Base-by-base conservation (phyloP, 2,888 invertebrate genomes). In the Trichopoda pennipes region DNA sequence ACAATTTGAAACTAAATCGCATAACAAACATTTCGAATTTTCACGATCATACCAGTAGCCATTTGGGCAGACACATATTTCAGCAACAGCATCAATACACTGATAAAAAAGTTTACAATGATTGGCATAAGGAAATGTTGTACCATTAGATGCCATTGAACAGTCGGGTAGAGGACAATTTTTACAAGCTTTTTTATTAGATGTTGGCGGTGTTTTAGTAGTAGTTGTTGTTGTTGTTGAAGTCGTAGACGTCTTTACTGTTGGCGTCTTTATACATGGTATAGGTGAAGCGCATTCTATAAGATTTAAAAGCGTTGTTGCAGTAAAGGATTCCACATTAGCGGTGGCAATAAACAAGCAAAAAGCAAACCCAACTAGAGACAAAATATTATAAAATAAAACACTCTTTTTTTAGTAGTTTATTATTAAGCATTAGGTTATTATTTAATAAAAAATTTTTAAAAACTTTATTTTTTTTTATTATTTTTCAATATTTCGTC, bases 31-130 rank as follows among this genome's bases (percentile, higher is more conserved):
- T 51, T 44, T 38, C 0, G 51, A n/a, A 21, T 23, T 21, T 0
- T 8, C n/a, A 32, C 70, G 75, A 61, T 80, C 80, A 66, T 70
- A 80, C 80, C 80, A 80, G 12, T 28, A 53, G 23, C 80, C 80
- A 70, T 66, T 80, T 19, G 75, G 64, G 47, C 80, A 80, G 4
- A 63, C 64, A 21, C 69, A 70, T 0, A 55, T 23, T 2, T 58
- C 70, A 3, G 75, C 64, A 16, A 2, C n/a, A 2, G 55, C 58
- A 17, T 44, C 28, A 12, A 51, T 12, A 55, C 80, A 80, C 35
- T 55, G 60, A 60, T 70, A 80, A 55, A 66, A 80, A 10, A 72
- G 60, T 66, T 75, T 70, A 23, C 80, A 80, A 21, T 80, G 80
- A 60, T 70, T 80, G 2, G 38, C 44, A 44, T 75, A 80, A 0